Percentiles rank a stretch among this genome's conserved stretches.
These are phyloP conservation scores for Leptoclinus maculatus DNA, from an alignment of 2,797 vertebrate species.

Conservation along the genomic window DNA sequence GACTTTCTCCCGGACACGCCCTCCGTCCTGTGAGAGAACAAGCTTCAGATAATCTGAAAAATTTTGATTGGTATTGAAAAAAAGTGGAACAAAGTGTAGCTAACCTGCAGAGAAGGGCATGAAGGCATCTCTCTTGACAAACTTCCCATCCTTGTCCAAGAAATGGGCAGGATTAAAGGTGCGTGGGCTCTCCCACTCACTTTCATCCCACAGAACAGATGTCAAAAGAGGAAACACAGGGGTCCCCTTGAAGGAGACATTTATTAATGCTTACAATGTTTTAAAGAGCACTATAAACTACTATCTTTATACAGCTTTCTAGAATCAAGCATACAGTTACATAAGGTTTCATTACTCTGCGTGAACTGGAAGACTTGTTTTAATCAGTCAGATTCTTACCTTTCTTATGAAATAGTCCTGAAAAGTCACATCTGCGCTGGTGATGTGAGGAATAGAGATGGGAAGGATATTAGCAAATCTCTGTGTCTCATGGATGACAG, in stretches of 20 bases:
- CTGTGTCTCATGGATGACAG: conserved; percentile 78
- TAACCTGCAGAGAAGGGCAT: conserved; percentile 81
- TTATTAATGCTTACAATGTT: neutral
- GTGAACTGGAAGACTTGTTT: neutral
- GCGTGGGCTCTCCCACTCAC: conserved; percentile 74
- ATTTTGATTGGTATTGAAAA: neutral
- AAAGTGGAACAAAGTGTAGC: neutral
- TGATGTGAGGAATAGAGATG: conserved; percentile 55
- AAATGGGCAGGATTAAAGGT: conserved; percentile 79
- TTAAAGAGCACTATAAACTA: neutral
- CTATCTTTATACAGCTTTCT: neutral
- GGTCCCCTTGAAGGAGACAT: conserved; percentile 65
- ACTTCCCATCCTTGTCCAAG: conserved; percentile 72
- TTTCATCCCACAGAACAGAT: conserved; percentile 76
- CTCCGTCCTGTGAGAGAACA: conserved; percentile 52
- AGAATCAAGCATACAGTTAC: neutral
- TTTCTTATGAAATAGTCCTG: conserved; percentile 75
- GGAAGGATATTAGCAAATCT: conserved; percentile 65
- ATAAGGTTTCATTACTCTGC: accelerated
- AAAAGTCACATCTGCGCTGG: conserved; percentile 71
- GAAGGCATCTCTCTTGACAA: conserved; percentile 75
- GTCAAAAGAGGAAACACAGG: conserved; percentile 68
- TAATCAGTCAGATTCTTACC: conserved; percentile 24
- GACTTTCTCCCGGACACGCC: conserved; percentile 58
- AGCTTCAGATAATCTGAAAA: neutral